Percentiles rank a stretch among this genome's conserved stretches.
These are phyloP conservation scores for Cyclopterus lumpus DNA, from an alignment of 2,797 vertebrate species.

Conservation along the genomic window DNA sequence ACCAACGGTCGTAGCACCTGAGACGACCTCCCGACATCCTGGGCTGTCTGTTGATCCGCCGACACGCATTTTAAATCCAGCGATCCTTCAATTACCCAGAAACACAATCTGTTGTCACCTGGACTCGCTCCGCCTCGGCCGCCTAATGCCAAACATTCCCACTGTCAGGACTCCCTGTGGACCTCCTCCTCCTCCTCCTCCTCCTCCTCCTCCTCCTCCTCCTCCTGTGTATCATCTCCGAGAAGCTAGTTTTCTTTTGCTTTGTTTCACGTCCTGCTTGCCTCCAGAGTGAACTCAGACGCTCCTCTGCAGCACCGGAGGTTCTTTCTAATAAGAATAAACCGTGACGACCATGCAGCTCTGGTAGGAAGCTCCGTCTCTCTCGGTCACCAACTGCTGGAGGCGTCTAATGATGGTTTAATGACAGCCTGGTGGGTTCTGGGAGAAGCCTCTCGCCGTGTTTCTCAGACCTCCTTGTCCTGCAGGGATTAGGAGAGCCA, in stretches of 20 bases:
- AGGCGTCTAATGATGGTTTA: constrained; percentile 39
- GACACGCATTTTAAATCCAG: constrained; percentile 36
- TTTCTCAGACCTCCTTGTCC: constrained; percentile 60
- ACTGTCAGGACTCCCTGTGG: constrained; percentile 34
- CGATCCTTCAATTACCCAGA: constrained; percentile 66
- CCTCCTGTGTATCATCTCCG: neutral
- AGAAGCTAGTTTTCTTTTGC: neutral
- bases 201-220: neutral
- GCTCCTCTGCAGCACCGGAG: neutral
- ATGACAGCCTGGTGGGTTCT: constrained; percentile 36
- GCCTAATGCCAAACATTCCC: constrained; percentile 50
- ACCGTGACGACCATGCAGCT: neutral
- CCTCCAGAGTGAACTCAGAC: neutral
- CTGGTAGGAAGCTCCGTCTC: neutral
- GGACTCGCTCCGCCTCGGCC: constrained; percentile 12
- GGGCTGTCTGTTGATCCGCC: constrained; percentile 49
- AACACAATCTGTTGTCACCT: constrained; percentile 63
- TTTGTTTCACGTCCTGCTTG: no score
- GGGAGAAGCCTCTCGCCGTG: constrained; percentile 46
- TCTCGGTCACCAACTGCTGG: neutral
- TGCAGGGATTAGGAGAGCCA: constrained; percentile 33
- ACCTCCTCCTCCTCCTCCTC: neutral
- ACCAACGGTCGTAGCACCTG: constrained; percentile 6
- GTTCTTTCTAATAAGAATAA: neutral
- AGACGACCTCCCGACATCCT: constrained; percentile 1